Conservation (phyloP, 2,888 invertebrate species). For the Syritta pipiens region DNA sequence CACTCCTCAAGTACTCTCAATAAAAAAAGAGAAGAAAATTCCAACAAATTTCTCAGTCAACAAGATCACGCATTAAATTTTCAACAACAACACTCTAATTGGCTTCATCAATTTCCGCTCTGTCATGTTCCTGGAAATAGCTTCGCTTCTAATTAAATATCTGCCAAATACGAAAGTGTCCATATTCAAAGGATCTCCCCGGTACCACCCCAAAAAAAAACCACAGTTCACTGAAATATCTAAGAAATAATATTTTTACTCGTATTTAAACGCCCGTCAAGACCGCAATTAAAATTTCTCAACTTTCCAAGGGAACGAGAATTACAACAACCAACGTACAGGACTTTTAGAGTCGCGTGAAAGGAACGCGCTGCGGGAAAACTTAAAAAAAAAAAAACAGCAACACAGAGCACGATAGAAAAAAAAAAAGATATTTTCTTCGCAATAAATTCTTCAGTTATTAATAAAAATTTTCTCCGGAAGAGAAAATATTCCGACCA, state of each 20-base stretch:
- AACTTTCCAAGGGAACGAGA: background rate
- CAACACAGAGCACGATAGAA: no score
- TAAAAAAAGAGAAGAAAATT: no score
- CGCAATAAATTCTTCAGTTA: conserved; percentile 63
- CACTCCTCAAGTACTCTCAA: no score
- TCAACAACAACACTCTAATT: conserved; percentile 22
- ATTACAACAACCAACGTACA: background rate
- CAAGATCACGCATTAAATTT: conserved; percentile 1
- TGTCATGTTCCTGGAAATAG: conserved; percentile 18
- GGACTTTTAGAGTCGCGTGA: background rate
- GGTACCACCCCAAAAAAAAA: background rate
- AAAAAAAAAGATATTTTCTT: conserved; percentile 24
- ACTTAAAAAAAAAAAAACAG: background rate
- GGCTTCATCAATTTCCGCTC: conserved; percentile 46
- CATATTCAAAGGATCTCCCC: background rate
- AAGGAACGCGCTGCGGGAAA: no score
- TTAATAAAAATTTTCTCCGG: conserved; percentile 60
- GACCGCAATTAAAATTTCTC: conserved; percentile 58
- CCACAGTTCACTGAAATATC: background rate
- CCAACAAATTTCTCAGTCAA: background rate
- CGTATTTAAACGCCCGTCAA: conserved; percentile 41
- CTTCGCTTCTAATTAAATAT: conserved; percentile 48
- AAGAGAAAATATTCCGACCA: conserved; percentile 53
- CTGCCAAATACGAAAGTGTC: conserved; percentile 1
- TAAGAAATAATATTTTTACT: conserved; percentile 20